Base-by-base conservation (phyloP, 2,113 vertebrate genomes). In the Callospermophilus lateralis region DNA sequence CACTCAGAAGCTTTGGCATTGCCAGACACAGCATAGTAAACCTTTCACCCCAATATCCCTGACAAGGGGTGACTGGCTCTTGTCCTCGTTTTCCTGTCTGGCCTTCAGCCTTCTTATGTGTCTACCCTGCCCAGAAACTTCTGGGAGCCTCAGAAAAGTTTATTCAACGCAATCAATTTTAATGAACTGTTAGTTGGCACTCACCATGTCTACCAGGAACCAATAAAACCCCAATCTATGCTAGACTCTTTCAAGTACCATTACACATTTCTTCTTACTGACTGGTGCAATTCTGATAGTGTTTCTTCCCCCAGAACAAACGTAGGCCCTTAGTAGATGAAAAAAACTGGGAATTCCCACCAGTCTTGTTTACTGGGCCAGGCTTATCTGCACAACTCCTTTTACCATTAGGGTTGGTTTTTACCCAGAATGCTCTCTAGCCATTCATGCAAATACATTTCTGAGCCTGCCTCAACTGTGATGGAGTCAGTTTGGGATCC, bases 381-480 rank as follows among this genome's bases (percentile, higher is more conserved):
- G 17, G 0, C 53, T 68, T 83, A 30, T 61, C 58, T 83, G 53
- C 7, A 55, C 94, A 76, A 76, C 32, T 79, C 22, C 2, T 26
- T 83, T 76, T 88, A n/a, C 7, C 53, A 28, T 85, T 26, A 61
- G 65, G 13, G 53, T 86, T 95, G 19, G 17, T 28, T 80, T 94
- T 94, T 81, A 95, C 73, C 42, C 51, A 94, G 68, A 42, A 80
- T 51, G 34, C 39, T 93, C 65, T 93, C 70, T 24, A 3, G n/a
- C 34, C 28, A 10, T 73, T 93, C 19, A 67, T 80, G 77, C 72
- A 96, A 81, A 94, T 93, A 58, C 26, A 34, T 83, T 90, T 88
- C 70, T 20, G 16, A 85, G 78, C 8, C 11, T 19, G 6, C 28
- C 65, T 87, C 67, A 72, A 3, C 4, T 0, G 0, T 10, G 51